Evolutionary conservation across 2,888 invertebrate species (phyloP).

Genomic region (Coleophora deauratella): DNA sequence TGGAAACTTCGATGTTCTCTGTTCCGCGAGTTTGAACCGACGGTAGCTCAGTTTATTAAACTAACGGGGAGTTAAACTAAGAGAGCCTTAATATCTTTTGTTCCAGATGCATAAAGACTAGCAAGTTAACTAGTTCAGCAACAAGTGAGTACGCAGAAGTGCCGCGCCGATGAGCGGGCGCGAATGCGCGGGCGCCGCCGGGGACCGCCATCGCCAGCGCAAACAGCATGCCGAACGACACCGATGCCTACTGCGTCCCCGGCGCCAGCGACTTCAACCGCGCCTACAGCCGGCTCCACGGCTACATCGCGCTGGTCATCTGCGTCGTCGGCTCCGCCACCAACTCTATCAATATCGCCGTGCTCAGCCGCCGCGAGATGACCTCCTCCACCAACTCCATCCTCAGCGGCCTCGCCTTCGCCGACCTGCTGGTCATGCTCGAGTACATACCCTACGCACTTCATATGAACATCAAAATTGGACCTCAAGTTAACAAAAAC

Average conservation of each 20-base stretch:
- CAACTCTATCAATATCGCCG: conserved; percentile 93
- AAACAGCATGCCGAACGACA: conserved; percentile 48
- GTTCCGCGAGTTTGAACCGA: too few relatives aligned
- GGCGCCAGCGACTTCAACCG: conserved; percentile 76
- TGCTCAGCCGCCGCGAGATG: conserved; percentile 93
- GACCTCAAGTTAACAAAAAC: conserved; percentile 65
- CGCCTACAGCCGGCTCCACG: conserved; percentile 84
- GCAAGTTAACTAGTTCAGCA: too few relatives aligned
- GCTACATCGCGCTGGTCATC: conserved; percentile 88
- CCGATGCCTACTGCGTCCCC: conserved; percentile 69
- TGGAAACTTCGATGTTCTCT: too few relatives aligned
- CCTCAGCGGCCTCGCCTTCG: conserved; percentile 90
- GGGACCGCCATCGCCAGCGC: background rate
- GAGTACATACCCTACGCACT: conserved; percentile 94
- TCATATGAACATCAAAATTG: conserved; percentile 82
- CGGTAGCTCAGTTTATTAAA: too few relatives aligned
- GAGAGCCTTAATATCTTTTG: too few relatives aligned
- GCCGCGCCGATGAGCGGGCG: background rate
- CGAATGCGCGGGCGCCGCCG: background rate
- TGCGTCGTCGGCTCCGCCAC: conserved; percentile 93
- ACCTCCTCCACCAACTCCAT: conserved; percentile 93
- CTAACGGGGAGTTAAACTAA: too few relatives aligned
- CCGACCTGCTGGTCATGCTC: conserved; percentile 95
- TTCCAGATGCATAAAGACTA: too few relatives aligned
- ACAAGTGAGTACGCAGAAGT: too few relatives aligned